phyloP scores from a whole-genome alignment of 35 echinoderm and acorn worm genomes.

The Nesometra sesokonis region DNA sequence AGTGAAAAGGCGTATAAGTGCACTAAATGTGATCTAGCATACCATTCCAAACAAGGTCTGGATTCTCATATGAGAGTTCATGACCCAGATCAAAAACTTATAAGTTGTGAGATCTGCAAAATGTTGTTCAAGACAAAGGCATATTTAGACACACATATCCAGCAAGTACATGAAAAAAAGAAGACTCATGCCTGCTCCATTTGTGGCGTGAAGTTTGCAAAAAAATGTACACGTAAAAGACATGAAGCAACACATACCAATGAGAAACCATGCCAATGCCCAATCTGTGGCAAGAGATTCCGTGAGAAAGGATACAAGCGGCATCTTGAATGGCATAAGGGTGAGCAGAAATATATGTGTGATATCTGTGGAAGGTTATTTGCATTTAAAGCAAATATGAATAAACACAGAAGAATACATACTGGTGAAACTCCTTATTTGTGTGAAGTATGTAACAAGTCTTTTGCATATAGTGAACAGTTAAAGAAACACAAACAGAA shows the following conservation, averaged over 20 bases:
- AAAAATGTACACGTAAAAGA: not conserved
- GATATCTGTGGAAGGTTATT: not conserved
- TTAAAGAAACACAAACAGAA: not conserved
- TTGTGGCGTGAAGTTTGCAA: not conserved
- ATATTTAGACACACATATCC: not conserved
- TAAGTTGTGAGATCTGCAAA: not conserved
- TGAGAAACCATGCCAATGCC: not conserved
- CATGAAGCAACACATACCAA: not conserved
- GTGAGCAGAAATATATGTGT: not conserved
- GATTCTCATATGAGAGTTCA: not conserved
- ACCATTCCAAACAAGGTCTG: not conserved
- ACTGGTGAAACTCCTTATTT: not conserved
- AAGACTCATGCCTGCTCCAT: not conserved
- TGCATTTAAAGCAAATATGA: not conserved
- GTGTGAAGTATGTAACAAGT: not conserved
- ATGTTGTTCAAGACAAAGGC: not conserved
- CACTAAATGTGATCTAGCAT: not conserved
- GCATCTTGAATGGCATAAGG: not conserved
- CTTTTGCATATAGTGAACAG: not conserved
- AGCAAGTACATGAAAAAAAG: not conserved
- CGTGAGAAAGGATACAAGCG: not conserved
- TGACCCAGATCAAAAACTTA: not conserved
- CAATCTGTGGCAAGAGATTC: not conserved
- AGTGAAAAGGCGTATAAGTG: not conserved
- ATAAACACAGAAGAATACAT: not conserved